A percentile compares a stretch with the other conserved stretches of the same genome.
phyloP scores from a whole-genome alignment of 2,113 vertebrate genomes.

The Campylomormyrus tamandua region DNA sequence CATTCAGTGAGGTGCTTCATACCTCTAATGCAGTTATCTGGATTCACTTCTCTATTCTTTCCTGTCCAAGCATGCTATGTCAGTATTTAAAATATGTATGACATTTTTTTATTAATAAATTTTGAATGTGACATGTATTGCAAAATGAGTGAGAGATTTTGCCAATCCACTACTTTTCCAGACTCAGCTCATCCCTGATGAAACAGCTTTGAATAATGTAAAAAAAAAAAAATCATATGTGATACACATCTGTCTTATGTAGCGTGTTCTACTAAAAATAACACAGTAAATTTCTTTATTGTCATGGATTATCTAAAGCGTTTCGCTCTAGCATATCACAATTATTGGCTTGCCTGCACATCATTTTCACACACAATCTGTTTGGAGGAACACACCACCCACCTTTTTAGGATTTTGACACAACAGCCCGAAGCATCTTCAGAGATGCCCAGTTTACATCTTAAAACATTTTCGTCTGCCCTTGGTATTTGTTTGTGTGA shows the following conservation, averaged over 20 bases:
- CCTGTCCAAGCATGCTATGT: conserved; percentile 41
- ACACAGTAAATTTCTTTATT: background rate
- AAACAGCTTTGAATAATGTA: background rate
- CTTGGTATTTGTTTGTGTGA: conserved; percentile 6
- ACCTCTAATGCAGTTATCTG: conserved; percentile 34
- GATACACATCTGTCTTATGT: background rate
- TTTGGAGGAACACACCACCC: background rate
- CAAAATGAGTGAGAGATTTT: background rate
- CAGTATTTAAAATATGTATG: conserved; percentile 4
- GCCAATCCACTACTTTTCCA: background rate
- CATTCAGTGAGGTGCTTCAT: conserved; percentile 34
- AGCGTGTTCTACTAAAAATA: background rate
- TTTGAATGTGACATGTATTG: background rate
- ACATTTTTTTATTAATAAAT: background rate
- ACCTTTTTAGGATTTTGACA: conserved; percentile 10
- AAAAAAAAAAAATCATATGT: background rate
- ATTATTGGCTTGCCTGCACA: background rate
- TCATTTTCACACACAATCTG: background rate
- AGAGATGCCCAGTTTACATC: background rate
- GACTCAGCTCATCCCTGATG: background rate
- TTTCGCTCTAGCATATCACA: background rate
- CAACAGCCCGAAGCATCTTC: background rate
- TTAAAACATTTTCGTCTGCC: conserved; percentile 26
- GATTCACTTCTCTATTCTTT: conserved; percentile 45
- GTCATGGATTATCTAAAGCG: background rate